Evolutionary conservation across 2,797 vertebrate genomes (phyloP), one percentile per base, ranked within the genome.

Genomic region (Sitta carolinensis): DNA sequence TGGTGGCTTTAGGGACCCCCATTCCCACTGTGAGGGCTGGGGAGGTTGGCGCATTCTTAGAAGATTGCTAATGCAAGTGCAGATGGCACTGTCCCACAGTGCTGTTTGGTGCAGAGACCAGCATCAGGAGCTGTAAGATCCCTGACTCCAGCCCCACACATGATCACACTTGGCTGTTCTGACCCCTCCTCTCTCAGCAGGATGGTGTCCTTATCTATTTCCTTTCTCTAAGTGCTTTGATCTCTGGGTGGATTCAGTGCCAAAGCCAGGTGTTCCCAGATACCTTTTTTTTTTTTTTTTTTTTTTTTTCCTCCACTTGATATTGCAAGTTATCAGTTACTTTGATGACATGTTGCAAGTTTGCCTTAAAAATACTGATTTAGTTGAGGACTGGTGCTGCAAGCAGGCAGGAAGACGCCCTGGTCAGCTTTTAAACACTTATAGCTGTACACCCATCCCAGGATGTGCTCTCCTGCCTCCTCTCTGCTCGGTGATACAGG

Each of bases 1-100:
- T 30, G 30, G 19, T 59, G 38, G 36, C 45, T 69, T 82, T 86
- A 59, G 34, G 25, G 27, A 30, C 5, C 38, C 7, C n/a, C 10
- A 12, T 27, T 74, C n/a, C 21, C 21, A 40, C 16, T 48, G 13
- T 9, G 19, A 83, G 40, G 18, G 13, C 30, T 72, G 29, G 26
- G 30, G 34, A 64, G 4, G 11, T 61, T 0, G 0, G 11, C 6
- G 82, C 5, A 10, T 58, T 59, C 51, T 32, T 16, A 25, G 43
- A 47, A 61, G 16, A 61, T 15, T 22, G 11, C 7, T 50, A 9
- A 13, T 36, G 36, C 36, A 36, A 36, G 36, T 36, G 36, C 36
- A 10, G 36, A 36, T 61, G 72, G 32, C 21, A 20, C 22, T 4
- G 6, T 78, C 32, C 48, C 1, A 2, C n/a, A 11, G 18, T 0